Evolutionary conservation across 2,888 invertebrate species (phyloP).

Genomic region (Drosophila phalerata): DNA sequence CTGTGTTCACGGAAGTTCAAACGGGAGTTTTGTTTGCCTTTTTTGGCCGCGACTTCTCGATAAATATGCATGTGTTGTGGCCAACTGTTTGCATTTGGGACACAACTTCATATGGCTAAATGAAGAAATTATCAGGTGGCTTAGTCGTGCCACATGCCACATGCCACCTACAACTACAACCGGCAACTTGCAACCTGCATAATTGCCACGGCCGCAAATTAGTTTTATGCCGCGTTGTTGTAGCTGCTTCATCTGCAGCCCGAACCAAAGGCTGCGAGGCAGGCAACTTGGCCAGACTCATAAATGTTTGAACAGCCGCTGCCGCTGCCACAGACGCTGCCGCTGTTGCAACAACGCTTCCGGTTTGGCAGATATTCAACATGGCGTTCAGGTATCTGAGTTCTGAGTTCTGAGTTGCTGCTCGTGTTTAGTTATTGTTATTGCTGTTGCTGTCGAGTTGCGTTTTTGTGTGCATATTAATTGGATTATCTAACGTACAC

Average conservation of each 20-base stretch:
- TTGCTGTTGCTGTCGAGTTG: conserved; percentile 70
- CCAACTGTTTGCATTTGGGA: conserved; percentile 33
- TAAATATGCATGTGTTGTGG: conserved; percentile 18
- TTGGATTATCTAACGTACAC: conserved; percentile 82
- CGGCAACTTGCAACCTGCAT: conserved; percentile 54
- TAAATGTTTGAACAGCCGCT: conserved; percentile 73
- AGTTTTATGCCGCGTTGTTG: conserved; percentile 72
- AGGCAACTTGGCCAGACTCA: conserved; percentile 49
- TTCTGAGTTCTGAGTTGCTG: conserved; percentile 1
- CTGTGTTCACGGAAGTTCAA: neutral
- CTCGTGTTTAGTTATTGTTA: conserved; percentile 55
- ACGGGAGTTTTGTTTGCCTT: neutral
- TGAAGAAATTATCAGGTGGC: conserved; percentile 62
- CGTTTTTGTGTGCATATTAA: conserved; percentile 81
- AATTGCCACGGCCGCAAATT: conserved; percentile 80
- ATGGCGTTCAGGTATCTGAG: conserved; percentile 57
- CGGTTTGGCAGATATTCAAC: conserved; percentile 69
- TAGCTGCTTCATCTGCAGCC: conserved; percentile 18
- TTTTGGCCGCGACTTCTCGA: neutral
- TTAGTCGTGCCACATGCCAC: neutral
- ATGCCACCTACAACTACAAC: conserved; percentile 11
- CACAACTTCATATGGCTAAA: conserved; percentile 38
- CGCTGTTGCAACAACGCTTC: conserved; percentile 47
- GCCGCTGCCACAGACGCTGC: conserved; percentile 4
- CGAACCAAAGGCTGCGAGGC: conserved; percentile 3